Percentiles rank a stretch among this genome's conserved stretches.
Conservation (phyloP, 2,113 vertebrate genomes). For the Mormyrus iriodes region DNA sequence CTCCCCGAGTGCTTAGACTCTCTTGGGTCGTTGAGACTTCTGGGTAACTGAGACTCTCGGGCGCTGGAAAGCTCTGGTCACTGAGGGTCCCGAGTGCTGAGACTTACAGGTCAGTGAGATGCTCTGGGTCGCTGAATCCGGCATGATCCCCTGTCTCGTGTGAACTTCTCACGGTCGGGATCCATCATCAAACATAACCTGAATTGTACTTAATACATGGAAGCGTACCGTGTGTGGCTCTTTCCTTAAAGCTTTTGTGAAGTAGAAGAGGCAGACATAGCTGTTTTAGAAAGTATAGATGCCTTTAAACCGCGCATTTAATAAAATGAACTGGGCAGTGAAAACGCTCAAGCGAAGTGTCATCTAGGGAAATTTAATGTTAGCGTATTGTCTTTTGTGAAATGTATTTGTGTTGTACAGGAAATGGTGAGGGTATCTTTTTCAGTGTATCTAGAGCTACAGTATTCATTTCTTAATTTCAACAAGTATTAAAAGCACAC, state of each 20-base stretch:
- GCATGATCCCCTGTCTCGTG: neutral
- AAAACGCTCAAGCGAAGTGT: neutral
- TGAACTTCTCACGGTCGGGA: neutral
- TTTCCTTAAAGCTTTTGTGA: neutral
- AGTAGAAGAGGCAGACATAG: neutral
- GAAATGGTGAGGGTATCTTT: neutral
- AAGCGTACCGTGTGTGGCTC: neutral
- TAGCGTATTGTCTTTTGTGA: neutral
- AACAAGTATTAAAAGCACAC: neutral
- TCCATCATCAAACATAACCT: neutral
- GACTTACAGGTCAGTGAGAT: no score
- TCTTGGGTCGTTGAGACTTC: no score
- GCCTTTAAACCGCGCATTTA: neutral
- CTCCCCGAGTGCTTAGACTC: no score
- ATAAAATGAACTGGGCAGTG: neutral
- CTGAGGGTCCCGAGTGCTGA: no score
- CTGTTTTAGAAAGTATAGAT: neutral
- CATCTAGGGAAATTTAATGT: neutral
- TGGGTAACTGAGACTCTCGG: no score
- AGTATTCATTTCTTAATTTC: neutral
- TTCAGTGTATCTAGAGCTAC: neutral
- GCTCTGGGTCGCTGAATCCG: neutral
- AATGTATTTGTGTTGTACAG: slow-evolving; percentile 9
- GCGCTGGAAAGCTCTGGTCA: no score
- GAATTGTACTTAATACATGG: neutral